Evolutionary conservation across 1,140 invertebrate species (phyloP).

Genomic region (Bombus pyrosoma): DNA sequence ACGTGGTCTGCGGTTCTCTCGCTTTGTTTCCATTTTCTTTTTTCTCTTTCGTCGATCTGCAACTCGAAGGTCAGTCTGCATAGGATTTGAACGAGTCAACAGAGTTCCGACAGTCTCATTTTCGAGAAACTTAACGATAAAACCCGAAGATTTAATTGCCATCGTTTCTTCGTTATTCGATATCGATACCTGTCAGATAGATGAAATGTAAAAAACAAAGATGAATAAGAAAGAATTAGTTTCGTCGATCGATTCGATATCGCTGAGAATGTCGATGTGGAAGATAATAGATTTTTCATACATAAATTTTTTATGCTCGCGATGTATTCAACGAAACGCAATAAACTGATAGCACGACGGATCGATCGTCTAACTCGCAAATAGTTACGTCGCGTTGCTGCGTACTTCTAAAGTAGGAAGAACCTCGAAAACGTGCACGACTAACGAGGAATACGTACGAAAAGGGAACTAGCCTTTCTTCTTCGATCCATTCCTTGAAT

Average conservation of each 20-base stretch:
- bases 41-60: slow-evolving; percentile 6
- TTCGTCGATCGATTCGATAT: too few relatives aligned
- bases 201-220: too few relatives aligned
- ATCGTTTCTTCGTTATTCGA: neutral
- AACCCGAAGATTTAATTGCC: too few relatives aligned
- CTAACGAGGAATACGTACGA: neutral
- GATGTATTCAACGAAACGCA: neutral
- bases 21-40: slow-evolving; percentile 5
- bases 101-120: neutral
- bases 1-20: slow-evolving; percentile 8
- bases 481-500: neutral
- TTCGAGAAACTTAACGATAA: neutral
- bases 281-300: too few relatives aligned
- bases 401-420: slow-evolving; percentile 2
- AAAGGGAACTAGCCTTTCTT: neutral
- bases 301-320: too few relatives aligned
- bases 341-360: neutral
- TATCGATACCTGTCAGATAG: neutral
- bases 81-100: neutral
- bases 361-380: neutral
- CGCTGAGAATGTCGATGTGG: too few relatives aligned
- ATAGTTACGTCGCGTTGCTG: neutral
- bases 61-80: slow-evolving; percentile 33
- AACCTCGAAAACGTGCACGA: slow-evolving; percentile 9
- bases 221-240: too few relatives aligned